phyloP scores from a whole-genome alignment of 2,888 invertebrate genomes.

The Mythimna impura region DNA sequence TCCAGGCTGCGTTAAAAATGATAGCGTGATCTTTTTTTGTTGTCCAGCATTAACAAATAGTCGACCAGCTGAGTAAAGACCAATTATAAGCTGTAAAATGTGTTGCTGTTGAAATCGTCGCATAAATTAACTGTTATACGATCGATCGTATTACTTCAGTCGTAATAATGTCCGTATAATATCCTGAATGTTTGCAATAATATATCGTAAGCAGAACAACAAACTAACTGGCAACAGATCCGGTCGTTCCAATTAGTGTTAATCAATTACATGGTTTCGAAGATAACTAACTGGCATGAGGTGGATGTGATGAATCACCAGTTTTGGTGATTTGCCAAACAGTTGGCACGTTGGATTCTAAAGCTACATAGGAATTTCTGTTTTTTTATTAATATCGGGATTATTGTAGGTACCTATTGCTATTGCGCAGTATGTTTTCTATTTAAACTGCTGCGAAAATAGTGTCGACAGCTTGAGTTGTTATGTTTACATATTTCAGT shows the following conservation, averaged over 20 bases:
- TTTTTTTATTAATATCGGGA: conserved; percentile 71
- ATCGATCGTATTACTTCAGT: conserved; percentile 46
- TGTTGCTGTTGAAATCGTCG: conserved; percentile 41
- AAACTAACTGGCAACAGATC: conserved; percentile 68
- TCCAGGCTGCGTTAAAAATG: conserved; percentile 46
- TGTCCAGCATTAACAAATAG: not conserved
- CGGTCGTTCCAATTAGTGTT: conserved; percentile 75
- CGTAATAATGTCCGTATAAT: conserved; percentile 37
- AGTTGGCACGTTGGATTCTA: conserved; percentile 67
- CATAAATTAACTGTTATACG: conserved; percentile 49
- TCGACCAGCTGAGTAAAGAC: conserved; percentile 29
- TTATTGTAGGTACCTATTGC: conserved; percentile 43
- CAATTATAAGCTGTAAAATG: conserved; percentile 52
- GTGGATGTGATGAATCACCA: conserved; percentile 69
- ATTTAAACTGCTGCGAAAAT: conserved; percentile 54
- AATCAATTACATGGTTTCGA: conserved; percentile 77
- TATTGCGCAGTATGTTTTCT: conserved; percentile 64
- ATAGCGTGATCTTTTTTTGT: conserved; percentile 2
- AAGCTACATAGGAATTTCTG: conserved; percentile 68
- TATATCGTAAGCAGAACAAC: conserved; percentile 61
- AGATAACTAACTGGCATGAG: conserved; percentile 67
- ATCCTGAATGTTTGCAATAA: conserved; percentile 35
- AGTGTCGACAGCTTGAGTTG: conserved; percentile 52
- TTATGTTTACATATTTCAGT: conserved; percentile 44
- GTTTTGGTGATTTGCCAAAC: conserved; percentile 80